Evolutionary conservation across 1,140 invertebrate species (phyloP).

Genomic region (Calephelis nemesis): DNA sequence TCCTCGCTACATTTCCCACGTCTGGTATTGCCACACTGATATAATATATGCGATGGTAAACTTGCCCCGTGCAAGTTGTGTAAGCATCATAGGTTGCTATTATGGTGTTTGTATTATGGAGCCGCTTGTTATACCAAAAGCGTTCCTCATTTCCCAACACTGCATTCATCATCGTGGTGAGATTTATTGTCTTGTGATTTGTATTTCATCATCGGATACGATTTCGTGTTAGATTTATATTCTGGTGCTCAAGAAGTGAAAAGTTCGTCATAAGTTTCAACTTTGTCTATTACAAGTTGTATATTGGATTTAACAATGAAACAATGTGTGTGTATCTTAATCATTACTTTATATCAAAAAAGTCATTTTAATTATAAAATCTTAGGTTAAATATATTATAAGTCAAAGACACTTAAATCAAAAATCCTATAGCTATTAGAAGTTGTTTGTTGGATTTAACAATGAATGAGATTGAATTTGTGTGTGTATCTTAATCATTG

Average conservation of each 20-base stretch:
- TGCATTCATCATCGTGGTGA: slow-evolving; percentile 27
- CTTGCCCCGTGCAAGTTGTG: slow-evolving; percentile 42
- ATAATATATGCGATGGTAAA: slow-evolving; percentile 53
- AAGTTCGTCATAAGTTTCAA: too few species aligned
- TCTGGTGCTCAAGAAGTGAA: not conserved
- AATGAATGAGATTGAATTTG: too few species aligned
- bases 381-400: too few species aligned
- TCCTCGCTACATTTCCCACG: slow-evolving; percentile 61
- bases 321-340: too few species aligned
- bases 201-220: slow-evolving; percentile 5
- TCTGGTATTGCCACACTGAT: slow-evolving; percentile 48
- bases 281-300: too few species aligned
- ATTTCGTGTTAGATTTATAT: slow-evolving; percentile 9
- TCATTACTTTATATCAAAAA: too few species aligned
- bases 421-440: too few species aligned
- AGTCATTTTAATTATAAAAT: too few species aligned
- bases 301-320: too few species aligned
- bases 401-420: too few species aligned
- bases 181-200: slow-evolving; percentile 19
- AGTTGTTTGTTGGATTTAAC: too few species aligned
- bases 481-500: too few species aligned
- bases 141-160: slow-evolving; percentile 37
- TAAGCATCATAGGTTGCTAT: slow-evolving; percentile 46
- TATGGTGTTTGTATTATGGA: slow-evolving; percentile 54
- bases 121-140: slow-evolving; percentile 41